Percentiles rank a stretch among this genome's conserved stretches.
Evolutionary conservation across 2,888 invertebrate species (phyloP).

Genomic region (Tinea trinotella): DNA sequence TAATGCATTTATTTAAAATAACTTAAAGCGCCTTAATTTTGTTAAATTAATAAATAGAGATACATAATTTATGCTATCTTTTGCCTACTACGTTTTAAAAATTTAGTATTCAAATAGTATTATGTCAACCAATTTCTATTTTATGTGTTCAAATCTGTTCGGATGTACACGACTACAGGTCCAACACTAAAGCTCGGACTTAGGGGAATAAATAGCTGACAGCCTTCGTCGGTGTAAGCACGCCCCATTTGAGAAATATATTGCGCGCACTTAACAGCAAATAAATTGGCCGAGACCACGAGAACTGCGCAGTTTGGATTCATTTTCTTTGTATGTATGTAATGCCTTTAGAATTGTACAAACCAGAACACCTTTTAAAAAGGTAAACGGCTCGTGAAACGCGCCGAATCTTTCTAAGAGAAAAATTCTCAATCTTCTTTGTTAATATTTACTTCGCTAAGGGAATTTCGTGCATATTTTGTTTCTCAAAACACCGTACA

Average conservation of each 20-base stretch:
- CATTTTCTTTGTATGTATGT: conserved; percentile 22
- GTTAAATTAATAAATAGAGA: too few species aligned
- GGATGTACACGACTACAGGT: conserved; percentile 33
- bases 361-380: conserved; percentile 12
- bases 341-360: conserved; percentile 13
- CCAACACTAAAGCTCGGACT: conserved; percentile 48
- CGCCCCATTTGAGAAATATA: conserved; percentile 69
- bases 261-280: conserved; percentile 69
- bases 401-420: conserved; percentile 25
- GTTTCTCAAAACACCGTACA: conserved; percentile 1
- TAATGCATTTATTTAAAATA: too few species aligned
- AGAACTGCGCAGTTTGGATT: conserved; percentile 41
- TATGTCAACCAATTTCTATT: background rate
- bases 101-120: too few species aligned
- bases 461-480: conserved; percentile 14
- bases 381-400: conserved; percentile 13
- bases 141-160: background rate
- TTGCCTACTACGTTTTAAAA: too few species aligned
- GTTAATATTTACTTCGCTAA: conserved; percentile 21
- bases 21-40: too few species aligned
- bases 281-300: conserved; percentile 62
- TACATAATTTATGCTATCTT: too few species aligned
- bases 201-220: conserved; percentile 60
- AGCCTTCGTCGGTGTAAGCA: conserved; percentile 57
- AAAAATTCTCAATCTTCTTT: conserved; percentile 25